phyloP scores from a whole-genome alignment of 2,888 invertebrate genomes.

The Trichogramma dendrolimi region DNA sequence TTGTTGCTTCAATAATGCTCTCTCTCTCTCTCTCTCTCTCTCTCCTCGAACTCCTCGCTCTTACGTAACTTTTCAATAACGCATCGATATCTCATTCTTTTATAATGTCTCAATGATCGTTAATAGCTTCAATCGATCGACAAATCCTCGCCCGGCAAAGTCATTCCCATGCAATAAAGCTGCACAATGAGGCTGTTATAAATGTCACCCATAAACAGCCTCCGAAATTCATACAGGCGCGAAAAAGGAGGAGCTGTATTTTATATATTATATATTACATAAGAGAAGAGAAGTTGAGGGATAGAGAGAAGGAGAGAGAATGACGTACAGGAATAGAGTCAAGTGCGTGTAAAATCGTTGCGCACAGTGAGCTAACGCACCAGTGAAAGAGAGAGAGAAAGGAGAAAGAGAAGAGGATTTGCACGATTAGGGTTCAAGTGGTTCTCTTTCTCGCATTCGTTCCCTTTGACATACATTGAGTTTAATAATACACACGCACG shows the following conservation, averaged over 20 bases:
- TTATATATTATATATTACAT: no score
- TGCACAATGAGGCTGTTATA: no score
- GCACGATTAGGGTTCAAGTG: slow-evolving; percentile 47
- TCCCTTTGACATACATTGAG: slow-evolving; percentile 6
- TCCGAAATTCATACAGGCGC: slow-evolving; percentile 19
- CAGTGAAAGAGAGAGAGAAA: slow-evolving; percentile 26
- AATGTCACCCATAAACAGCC: no score
- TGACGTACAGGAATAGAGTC: slow-evolving; percentile 51
- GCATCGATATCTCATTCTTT: no score
- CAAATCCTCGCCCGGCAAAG: not conserved
- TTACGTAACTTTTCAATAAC: not conserved
- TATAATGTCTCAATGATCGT: no score
- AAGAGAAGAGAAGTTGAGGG: not conserved
- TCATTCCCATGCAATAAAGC: not conserved
- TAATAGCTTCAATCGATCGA: no score
- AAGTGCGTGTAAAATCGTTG: slow-evolving; percentile 61
- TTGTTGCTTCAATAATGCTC: no score
- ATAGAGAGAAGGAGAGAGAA: not conserved
- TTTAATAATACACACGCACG: not conserved
- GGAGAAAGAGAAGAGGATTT: slow-evolving; percentile 39
- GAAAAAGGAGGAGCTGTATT: slow-evolving; percentile 1
- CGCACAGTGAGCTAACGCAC: slow-evolving; percentile 34
- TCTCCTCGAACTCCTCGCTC: no score
- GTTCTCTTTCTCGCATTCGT: slow-evolving; percentile 24
- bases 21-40: no score